phyloP scores from a whole-genome alignment of 2,888 invertebrate species.

The Caenorhabditis becei region DNA sequence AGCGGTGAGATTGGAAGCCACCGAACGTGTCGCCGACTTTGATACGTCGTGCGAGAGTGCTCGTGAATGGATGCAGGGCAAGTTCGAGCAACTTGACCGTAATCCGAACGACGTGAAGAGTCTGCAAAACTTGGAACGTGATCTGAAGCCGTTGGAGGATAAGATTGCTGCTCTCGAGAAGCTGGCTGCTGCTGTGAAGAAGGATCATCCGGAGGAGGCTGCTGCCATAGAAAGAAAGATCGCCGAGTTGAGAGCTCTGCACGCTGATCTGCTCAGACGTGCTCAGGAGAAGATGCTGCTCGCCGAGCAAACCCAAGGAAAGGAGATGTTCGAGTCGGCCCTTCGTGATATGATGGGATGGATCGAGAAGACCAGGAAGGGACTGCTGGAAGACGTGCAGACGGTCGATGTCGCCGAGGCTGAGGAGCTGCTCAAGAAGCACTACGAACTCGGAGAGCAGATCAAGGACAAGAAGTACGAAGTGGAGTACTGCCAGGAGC shows the following conservation, averaged over 20 bases:
- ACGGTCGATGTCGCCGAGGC: conserved; percentile 89
- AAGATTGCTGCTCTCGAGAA: conserved; percentile 90
- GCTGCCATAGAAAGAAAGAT: conserved; percentile 91
- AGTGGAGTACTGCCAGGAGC: conserved; percentile 88
- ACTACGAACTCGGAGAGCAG: conserved; percentile 91
- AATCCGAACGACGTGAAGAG: conserved; percentile 81
- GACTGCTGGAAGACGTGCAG: conserved; percentile 66
- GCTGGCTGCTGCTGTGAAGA: conserved; percentile 88
- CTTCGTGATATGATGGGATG: conserved; percentile 69
- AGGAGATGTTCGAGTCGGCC: conserved; percentile 89
- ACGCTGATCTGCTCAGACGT: conserved; percentile 90
- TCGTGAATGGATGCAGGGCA: conserved; percentile 97
- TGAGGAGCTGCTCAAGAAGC: conserved; percentile 91
- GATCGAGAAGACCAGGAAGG: conserved; percentile 73
- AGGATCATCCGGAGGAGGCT: conserved; percentile 92
- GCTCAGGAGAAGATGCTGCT: conserved; percentile 90
- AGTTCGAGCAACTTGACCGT: conserved; percentile 90
- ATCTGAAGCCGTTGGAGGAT: conserved; percentile 94
- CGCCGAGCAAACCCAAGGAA: conserved; percentile 93
- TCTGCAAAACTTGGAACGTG: conserved; percentile 88
- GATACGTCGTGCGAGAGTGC: conserved; percentile 96
- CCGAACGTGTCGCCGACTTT: conserved; percentile 94
- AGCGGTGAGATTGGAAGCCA: conserved; percentile 93
- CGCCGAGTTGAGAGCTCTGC: conserved; percentile 90
- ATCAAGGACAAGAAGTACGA: conserved; percentile 78